Evolutionary conservation across 2,113 vertebrate genomes (phyloP).

Genomic region (Lampris megalopsis): DNA sequence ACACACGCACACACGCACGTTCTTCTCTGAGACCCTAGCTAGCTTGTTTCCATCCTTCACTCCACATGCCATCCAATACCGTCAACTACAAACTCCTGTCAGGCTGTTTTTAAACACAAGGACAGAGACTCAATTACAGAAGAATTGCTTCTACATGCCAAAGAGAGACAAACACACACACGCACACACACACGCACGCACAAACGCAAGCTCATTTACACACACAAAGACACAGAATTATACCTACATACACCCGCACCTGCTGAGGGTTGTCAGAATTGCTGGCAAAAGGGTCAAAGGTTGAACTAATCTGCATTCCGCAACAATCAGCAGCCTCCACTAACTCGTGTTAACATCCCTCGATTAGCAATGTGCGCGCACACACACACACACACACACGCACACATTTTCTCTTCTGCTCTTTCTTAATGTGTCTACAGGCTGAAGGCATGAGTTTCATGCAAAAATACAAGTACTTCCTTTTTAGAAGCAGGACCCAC

Average conservation of each 20-base stretch:
- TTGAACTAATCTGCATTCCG: slow-evolving; percentile 80
- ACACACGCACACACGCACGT: slow-evolving; percentile 51
- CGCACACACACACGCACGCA: slow-evolving; percentile 1
- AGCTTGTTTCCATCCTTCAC: slow-evolving; percentile 61
- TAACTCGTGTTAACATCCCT: slow-evolving; percentile 73
- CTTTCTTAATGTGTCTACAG: neutral
- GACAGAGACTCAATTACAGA: slow-evolving; percentile 80
- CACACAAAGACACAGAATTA: slow-evolving; percentile 6
- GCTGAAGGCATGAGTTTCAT: neutral
- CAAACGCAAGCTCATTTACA: neutral
- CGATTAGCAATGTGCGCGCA: slow-evolving; percentile 56
- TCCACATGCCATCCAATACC: slow-evolving; percentile 73
- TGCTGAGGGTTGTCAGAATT: slow-evolving; percentile 76
- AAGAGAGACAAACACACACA: slow-evolving; percentile 28
- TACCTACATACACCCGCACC: slow-evolving; percentile 49
- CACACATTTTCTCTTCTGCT: neutral
- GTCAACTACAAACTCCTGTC: slow-evolving; percentile 72
- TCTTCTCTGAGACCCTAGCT: slow-evolving; percentile 62
- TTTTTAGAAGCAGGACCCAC: neutral
- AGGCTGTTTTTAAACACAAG: slow-evolving; percentile 84
- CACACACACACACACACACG: slow-evolving; percentile 10
- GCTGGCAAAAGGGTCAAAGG: slow-evolving; percentile 71
- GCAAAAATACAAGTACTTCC: neutral
- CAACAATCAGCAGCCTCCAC: slow-evolving; percentile 77
- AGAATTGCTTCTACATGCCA: slow-evolving; percentile 73